A percentile compares a stretch with the other conserved stretches of the same genome.
Conservation (phyloP, 2,113 vertebrate genomes). For the Pteropus alecto region DNA sequence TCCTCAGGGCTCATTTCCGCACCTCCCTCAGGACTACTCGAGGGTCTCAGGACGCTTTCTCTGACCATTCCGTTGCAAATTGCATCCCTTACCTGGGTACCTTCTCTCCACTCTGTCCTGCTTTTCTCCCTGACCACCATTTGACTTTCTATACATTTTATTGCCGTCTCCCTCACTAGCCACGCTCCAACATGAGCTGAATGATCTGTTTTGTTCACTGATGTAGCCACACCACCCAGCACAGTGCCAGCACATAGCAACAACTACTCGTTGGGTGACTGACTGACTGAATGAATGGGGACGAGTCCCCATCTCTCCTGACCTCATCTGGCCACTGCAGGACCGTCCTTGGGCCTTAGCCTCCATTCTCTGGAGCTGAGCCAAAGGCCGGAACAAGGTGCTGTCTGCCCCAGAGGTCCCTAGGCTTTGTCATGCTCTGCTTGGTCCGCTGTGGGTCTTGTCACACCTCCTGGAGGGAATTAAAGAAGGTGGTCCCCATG, state of each 20-base stretch:
- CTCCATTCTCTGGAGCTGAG: not conserved
- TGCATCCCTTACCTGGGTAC: accelerated
- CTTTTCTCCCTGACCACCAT: not conserved
- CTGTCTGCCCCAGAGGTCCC: not conserved
- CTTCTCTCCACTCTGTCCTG: not conserved
- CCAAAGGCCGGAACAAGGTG: not conserved
- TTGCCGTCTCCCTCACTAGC: not conserved
- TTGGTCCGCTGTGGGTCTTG: not conserved
- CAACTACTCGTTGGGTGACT: not conserved
- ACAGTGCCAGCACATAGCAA: too few relatives aligned
- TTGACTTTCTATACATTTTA: not conserved
- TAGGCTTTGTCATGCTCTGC: not conserved
- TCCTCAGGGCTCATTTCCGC: not conserved
- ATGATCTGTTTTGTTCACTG: not conserved
- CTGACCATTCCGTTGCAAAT: not conserved
- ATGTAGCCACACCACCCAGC: accelerated
- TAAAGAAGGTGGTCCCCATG: too few relatives aligned
- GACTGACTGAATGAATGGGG: not conserved
- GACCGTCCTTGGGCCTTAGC: not conserved
- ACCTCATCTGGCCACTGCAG: not conserved
- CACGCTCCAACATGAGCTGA: not conserved
- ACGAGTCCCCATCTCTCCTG: not conserved
- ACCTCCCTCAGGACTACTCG: not conserved
- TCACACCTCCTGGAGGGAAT: not conserved
- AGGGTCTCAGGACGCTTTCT: not conserved